Evolutionary conservation across 2,888 invertebrate species (phyloP), one percentile per base, ranked within the genome.

Genomic region (Mamestra brassicae): DNA sequence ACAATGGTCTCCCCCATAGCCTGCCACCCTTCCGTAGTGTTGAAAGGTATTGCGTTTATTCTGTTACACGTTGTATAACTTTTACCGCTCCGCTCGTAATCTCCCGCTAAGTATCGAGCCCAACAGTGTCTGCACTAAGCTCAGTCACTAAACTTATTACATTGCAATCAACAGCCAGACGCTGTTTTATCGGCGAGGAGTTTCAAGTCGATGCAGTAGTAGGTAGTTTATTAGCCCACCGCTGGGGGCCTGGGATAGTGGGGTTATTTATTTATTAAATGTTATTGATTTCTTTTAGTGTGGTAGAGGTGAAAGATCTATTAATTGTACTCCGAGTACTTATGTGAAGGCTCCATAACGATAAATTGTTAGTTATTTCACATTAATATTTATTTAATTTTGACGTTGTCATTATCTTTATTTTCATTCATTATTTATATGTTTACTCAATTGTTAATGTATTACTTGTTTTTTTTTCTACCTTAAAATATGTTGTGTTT

Each of bases 141-240:
- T 67, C 50, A 64, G 54, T 70, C 54, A 65, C 68, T 54, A 68
- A 71, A 84, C 85, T 79, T 79, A 85, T 79, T 79, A 68, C 69
- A 38, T 67, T 69, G 70, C 76, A 84, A 83, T 84, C 76, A 83
- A 79, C 64, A 67, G 34, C 7, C 52, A 72, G 83, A 76, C 62
- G 58, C 45, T 83, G 60, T 85, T 85, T 83, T 79, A 83, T 79
- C 64, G 69, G 34, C 60, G 34, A 55, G 57, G 55, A 65, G 77
- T 65, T 74, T 65, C 57, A 63, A 72, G 38, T 58, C 45, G 61
- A 68, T 81, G 64, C 72, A 45, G 73, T 13, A 7, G 15, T 62
- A 7, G 34, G 34, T 38, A 65, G 66, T 81, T 63, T 66, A 17
- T 71, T 71, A 69, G 36, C 57, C 58, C 63, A 73, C n/a, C 34